phyloP scores from a whole-genome alignment of 2,888 invertebrate genomes.

The Drosophila affinis region DNA sequence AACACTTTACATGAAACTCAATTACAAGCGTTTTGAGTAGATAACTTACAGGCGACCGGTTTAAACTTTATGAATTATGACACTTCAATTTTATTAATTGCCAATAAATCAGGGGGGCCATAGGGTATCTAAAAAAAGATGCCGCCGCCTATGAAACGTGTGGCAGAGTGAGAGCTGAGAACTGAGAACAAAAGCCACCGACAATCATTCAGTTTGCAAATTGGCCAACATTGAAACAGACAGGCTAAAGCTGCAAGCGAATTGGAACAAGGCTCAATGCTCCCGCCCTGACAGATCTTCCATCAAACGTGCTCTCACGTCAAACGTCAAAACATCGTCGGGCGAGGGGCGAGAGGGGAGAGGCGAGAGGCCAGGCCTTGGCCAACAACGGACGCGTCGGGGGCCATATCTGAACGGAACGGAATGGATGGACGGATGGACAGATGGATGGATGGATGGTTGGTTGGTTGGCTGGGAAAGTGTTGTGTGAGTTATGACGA shows the following conservation, averaged over 20 bases:
- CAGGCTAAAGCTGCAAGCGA: conserved; percentile 70
- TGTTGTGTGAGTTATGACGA: conserved; percentile 76
- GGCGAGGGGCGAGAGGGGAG: conserved; percentile 32
- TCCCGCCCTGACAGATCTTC: conserved; percentile 72
- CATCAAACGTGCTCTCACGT: conserved; percentile 76
- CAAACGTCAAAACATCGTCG: conserved; percentile 68
- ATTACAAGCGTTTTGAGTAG: conserved; percentile 18
- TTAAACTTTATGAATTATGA: conserved; percentile 67
- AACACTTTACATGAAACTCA: conserved; percentile 5
- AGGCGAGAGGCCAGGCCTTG: not conserved
- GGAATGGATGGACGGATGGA: conserved; percentile 15
- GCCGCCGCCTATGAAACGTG: conserved; percentile 2
- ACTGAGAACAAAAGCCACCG: conserved; percentile 74
- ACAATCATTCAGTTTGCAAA: conserved; percentile 77
- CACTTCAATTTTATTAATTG: conserved; percentile 81
- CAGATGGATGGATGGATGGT: conserved; percentile 19
- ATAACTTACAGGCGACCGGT: conserved; percentile 30
- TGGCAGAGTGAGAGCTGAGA: conserved; percentile 3
- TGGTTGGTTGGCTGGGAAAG: conserved; percentile 48
- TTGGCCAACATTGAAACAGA: conserved; percentile 78
- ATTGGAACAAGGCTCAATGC: conserved; percentile 73
- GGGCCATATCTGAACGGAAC: conserved; percentile 5
- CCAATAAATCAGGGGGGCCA: conserved; percentile 73
- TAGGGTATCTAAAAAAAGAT: conserved; percentile 32
- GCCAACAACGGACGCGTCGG: not conserved